Evolutionary conservation across 2,888 invertebrate species (phyloP).

Genomic region (Chydorus sphaericus): DNA sequence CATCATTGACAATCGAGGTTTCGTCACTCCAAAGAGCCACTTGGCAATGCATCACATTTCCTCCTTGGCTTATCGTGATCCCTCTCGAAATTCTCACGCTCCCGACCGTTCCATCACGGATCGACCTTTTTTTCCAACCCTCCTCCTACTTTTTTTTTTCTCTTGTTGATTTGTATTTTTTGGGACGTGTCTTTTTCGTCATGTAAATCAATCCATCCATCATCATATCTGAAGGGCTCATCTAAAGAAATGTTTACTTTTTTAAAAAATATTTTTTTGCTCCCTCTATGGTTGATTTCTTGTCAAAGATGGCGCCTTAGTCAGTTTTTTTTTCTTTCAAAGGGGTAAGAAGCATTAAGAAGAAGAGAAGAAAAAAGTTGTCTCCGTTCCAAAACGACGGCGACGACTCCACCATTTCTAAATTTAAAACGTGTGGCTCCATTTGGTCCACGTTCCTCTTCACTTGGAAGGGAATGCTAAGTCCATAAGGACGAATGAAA

Average conservation of each 20-base stretch:
- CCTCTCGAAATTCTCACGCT: too few species aligned
- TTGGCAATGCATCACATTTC: too few species aligned
- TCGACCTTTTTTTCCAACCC: too few species aligned
- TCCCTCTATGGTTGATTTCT: too few species aligned
- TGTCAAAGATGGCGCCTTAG: background rate
- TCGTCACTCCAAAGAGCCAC: too few species aligned
- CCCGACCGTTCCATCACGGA: too few species aligned
- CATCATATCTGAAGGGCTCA: background rate
- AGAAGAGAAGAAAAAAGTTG: background rate
- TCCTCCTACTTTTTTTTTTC: background rate
- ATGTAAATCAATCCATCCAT: background rate
- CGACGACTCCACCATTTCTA: too few species aligned
- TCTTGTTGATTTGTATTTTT: background rate
- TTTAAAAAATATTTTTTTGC: too few species aligned
- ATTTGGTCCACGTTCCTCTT: background rate
- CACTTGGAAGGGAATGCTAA: background rate
- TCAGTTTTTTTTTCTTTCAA: background rate
- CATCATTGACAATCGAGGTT: too few species aligned
- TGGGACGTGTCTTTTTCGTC: too few species aligned
- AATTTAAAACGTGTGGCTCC: constrained; percentile 1
- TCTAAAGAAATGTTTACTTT: background rate
- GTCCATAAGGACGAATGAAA: background rate
- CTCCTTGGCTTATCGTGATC: too few species aligned
- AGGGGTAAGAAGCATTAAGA: background rate
- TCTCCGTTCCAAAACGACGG: constrained; percentile 4